Base-by-base conservation (phyloP, 1,140 invertebrate genomes). In the Oncopeltus fasciatus region DNA sequence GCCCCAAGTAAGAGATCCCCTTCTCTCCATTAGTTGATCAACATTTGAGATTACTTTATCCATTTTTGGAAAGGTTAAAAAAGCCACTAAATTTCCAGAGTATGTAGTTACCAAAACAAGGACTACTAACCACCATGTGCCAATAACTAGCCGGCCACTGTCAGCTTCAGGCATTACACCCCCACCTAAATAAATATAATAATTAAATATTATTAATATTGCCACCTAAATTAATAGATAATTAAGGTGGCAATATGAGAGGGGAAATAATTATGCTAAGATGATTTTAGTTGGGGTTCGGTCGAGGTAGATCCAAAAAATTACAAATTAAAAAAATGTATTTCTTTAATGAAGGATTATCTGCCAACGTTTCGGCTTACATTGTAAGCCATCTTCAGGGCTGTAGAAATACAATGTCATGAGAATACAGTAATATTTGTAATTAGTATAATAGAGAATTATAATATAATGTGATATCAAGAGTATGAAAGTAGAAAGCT, bases 81-180 rank as follows among this genome's bases (percentile, higher is more conserved):
- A 93, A 3, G 92, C 92, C 0, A 95, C 91, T 26, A 96, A 78
- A 73, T 91, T 94, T 5, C 92, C 92, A 43, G 88, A 91, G 73
- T 95, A 97, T 0, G 90, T 93, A 2, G 92, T 93, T 0, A 93
- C 86, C 0, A 94, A 77, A 0, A 95, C 86, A 61, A 95, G 79
- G 2, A 92, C 90, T 14, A 92, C 87, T 14, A 96, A 71, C 92
- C 92, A 95, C 92, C 92, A 96, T 3, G 88, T 84, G 0, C 88
- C 89, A 0, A 95, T 81, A 1, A 95, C 76, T 2, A 94, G 69
- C n/a, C 92, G 78, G n/a, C 89, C 88, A 66, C 90, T 92, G 68
- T 91, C 86, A 0, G 87, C 87, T 43, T 81, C 75, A 0, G 91
- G 90, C 31, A 93, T 73, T 70, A 89, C 83, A 78, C 88, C 86